These are phyloP conservation scores for Monomorium pharaonis DNA, from an alignment of 1,140 invertebrate genomes.

Conservation along the genomic window DNA sequence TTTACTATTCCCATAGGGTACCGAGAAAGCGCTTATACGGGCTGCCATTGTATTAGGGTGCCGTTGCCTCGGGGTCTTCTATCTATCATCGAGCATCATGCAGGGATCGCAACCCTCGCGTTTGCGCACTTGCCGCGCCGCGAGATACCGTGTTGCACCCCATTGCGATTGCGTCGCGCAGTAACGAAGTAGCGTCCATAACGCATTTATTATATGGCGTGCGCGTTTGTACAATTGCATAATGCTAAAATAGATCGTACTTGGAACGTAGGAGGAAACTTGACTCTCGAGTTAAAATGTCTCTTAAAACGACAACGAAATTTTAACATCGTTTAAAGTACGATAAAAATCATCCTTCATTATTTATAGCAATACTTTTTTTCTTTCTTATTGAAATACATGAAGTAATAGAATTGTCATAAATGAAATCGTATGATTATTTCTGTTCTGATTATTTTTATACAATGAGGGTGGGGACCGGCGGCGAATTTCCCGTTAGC, in stretches of 20 bases:
- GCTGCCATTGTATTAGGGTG: constrained; percentile 67
- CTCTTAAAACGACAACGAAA: neutral
- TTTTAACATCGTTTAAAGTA: neutral
- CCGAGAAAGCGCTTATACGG: constrained; percentile 16
- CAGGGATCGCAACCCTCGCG: constrained; percentile 68
- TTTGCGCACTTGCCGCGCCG: constrained; percentile 59
- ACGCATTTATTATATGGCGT: constrained; percentile 49
- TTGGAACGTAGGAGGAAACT: neutral
- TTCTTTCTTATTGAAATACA: neutral
- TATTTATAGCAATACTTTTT: neutral
- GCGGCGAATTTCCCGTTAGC: constrained; percentile 36
- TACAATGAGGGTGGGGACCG: neutral
- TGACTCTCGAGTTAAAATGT: neutral
- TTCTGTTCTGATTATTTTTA: neutral
- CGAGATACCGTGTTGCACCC: constrained; percentile 49
- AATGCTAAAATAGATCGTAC: constrained; percentile 21
- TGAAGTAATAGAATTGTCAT: neutral
- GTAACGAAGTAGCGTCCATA: constrained; percentile 58
- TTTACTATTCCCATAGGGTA: constrained; percentile 67
- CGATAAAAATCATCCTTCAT: neutral
- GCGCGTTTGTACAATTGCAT: constrained; percentile 50
- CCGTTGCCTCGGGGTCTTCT: constrained; percentile 69
- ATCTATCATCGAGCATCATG: constrained; percentile 75
- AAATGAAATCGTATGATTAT: neutral
- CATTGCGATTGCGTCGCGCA: constrained; percentile 42